These are phyloP conservation scores for Drosophila repletoides DNA, from an alignment of 1,140 invertebrate genomes.

Conservation along the genomic window DNA sequence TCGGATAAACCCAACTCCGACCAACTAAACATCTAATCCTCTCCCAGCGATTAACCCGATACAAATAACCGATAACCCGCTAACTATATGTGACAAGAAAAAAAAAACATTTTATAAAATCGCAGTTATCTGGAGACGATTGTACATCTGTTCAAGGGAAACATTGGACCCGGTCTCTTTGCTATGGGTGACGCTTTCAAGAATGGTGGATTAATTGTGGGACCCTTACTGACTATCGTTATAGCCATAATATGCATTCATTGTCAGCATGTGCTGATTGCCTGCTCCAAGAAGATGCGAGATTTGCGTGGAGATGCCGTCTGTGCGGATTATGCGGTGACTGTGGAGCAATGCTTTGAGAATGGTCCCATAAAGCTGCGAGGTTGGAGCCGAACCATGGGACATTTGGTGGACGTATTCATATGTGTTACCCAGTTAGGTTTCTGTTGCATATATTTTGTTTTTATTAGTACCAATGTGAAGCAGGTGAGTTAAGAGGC, in stretches of 20 bases:
- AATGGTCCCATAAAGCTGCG: slow-evolving; percentile 86
- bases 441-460: slow-evolving; percentile 97
- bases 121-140: slow-evolving; percentile 88
- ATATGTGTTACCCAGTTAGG: slow-evolving; percentile 95
- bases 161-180: slow-evolving; percentile 89
- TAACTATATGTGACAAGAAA: too few relatives aligned
- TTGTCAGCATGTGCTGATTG: slow-evolving; percentile 88
- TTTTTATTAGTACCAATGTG: slow-evolving; percentile 93
- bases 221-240: slow-evolving; percentile 85
- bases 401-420: slow-evolving; percentile 88
- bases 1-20: too few relatives aligned
- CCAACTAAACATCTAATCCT: too few relatives aligned
- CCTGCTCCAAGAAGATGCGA: slow-evolving; percentile 87
- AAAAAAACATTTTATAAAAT: not conserved
- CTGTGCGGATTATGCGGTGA: slow-evolving; percentile 89
- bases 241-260: slow-evolving; percentile 89
- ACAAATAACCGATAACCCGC: too few relatives aligned
- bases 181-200: slow-evolving; percentile 90
- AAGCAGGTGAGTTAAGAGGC: slow-evolving; percentile 85
- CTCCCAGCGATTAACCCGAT: not conserved
- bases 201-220: slow-evolving; percentile 88
- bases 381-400: slow-evolving; percentile 85
- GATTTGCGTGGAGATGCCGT: slow-evolving; percentile 83
- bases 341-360: slow-evolving; percentile 89
- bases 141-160: slow-evolving; percentile 89